A percentile compares a stretch with the other conserved stretches of the same genome.
Conservation (phyloP, 92 coral and sea anemone species). For the Umimayanthus kanabou region DNA sequence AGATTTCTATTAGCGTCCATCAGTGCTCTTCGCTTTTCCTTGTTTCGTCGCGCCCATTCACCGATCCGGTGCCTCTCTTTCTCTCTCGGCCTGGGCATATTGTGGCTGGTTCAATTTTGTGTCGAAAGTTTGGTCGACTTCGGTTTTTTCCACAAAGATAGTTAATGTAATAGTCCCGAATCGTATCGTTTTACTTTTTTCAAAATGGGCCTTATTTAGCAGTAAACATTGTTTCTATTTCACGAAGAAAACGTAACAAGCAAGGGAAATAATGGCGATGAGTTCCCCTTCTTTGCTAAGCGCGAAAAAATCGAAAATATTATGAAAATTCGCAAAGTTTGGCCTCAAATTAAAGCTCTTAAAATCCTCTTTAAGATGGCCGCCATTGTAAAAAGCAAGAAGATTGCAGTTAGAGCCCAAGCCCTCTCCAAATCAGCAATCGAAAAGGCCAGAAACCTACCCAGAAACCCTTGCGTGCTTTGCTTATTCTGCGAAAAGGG, state of each 20-base stretch:
- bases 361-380: neutral
- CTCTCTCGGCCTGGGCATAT: neutral
- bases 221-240: neutral
- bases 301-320: neutral
- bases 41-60: neutral
- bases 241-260: neutral
- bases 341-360: neutral
- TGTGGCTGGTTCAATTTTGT: neutral
- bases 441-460: neutral
- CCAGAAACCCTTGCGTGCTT: no score
- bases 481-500: no score
- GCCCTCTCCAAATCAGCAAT: neutral
- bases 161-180: neutral
- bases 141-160: neutral
- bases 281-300: neutral
- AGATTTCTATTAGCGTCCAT: neutral
- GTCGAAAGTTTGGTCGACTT: neutral
- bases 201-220: neutral
- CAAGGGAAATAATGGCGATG: neutral
- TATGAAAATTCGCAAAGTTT: neutral
- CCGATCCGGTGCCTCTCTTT: neutral
- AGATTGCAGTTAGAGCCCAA: neutral
- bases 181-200: neutral
- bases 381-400: neutral
- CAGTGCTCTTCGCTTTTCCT: neutral